Evolutionary conservation across 1,140 invertebrate genomes (phyloP).

Genomic region (Pararge aegeria): DNA sequence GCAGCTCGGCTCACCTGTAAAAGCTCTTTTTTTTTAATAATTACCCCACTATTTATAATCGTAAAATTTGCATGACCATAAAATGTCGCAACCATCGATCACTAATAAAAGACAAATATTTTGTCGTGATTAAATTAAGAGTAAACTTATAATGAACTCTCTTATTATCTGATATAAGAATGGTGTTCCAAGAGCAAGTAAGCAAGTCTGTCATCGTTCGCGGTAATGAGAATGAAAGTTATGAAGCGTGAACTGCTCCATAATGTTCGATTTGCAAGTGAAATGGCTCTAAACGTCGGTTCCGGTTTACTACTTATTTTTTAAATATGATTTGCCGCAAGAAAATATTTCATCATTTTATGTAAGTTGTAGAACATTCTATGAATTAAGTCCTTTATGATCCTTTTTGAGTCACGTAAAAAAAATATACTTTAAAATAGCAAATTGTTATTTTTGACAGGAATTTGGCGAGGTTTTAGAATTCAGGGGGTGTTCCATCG

Average conservation of each 20-base stretch:
- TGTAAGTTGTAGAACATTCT: no score
- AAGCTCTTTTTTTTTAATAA: no score
- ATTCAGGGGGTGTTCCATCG: neutral
- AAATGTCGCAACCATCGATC: constrained; percentile 1
- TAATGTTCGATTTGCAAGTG: constrained; percentile 49
- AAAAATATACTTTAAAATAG: neutral
- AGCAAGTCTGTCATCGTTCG: constrained; percentile 16
- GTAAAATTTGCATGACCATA: no score
- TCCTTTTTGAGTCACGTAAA: no score
- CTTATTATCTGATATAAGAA: constrained; percentile 6
- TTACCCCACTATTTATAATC: no score
- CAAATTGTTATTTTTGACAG: neutral
- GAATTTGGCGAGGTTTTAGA: neutral
- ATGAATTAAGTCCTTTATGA: no score
- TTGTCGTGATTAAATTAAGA: neutral
- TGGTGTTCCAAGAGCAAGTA: neutral
- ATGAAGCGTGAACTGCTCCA: constrained; percentile 46
- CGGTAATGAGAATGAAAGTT: constrained; percentile 54
- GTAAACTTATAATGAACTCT: neutral
- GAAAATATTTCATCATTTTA: no score
- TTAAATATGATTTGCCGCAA: no score
- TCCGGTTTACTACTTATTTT: constrained; percentile 31
- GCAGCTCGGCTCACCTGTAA: no score
- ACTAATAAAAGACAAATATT: constrained; percentile 5
- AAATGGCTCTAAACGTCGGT: constrained; percentile 38